A percentile compares a stretch with the other conserved stretches of the same genome.
These are phyloP conservation scores for Iguana delicatissima DNA, from an alignment of 2,797 vertebrate species.

Conservation along the genomic window DNA sequence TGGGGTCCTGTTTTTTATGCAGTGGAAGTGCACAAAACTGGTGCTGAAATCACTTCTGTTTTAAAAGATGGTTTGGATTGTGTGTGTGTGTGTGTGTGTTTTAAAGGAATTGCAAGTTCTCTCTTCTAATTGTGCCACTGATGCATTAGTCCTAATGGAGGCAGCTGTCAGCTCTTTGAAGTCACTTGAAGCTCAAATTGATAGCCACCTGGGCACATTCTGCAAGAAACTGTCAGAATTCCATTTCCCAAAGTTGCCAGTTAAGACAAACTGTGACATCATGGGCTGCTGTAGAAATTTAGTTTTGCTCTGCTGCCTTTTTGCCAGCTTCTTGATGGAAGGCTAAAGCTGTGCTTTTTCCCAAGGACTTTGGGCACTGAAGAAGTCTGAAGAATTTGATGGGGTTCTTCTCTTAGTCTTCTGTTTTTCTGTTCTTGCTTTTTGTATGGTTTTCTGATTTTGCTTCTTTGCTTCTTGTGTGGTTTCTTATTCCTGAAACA, in stretches of 20 bases:
- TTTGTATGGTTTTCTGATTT: not conserved
- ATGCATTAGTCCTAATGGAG: constrained; percentile 38
- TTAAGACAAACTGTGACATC: constrained; percentile 28
- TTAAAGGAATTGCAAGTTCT: constrained; percentile 6
- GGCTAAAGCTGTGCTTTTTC: not conserved
- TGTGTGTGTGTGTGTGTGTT: not conserved
- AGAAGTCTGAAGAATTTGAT: too few species aligned
- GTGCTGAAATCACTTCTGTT: constrained; percentile 29
- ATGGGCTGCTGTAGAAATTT: constrained; percentile 25
- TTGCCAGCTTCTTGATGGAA: not conserved
- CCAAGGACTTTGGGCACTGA: not conserved
- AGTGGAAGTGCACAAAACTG: constrained; percentile 36
- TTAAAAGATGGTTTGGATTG: constrained; percentile 18
- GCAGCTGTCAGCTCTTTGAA: constrained; percentile 41
- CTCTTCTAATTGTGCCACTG: constrained; percentile 39
- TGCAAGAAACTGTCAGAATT: constrained; percentile 25
- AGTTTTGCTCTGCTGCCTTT: not conserved
- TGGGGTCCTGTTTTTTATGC: constrained; percentile 38
- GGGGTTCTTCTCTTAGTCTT: not conserved
- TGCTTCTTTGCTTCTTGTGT: not conserved
- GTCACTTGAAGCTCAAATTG: not conserved
- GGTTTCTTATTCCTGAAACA: not conserved
- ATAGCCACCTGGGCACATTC: not conserved
- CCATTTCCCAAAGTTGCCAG: constrained; percentile 1
- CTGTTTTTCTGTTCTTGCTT: not conserved